phyloP scores from a whole-genome alignment of 2,888 invertebrate species.

The Opisthograptis luteolata region DNA sequence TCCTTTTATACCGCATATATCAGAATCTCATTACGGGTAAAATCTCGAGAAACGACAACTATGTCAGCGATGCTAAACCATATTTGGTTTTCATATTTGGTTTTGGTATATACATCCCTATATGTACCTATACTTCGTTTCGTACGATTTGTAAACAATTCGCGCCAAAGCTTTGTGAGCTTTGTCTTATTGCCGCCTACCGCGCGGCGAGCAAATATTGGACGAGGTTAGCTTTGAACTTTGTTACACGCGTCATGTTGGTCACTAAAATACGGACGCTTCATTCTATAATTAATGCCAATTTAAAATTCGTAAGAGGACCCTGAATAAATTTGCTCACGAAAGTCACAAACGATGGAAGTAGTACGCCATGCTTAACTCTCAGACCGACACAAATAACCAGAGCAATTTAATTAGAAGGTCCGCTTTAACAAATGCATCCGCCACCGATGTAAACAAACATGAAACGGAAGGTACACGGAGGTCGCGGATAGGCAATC shows the following conservation, averaged over 20 bases:
- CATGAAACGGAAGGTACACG: too few species aligned
- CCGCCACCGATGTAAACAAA: conserved; percentile 1
- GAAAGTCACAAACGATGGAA: too few species aligned
- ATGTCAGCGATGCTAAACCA: neutral
- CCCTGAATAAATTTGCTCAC: conserved; percentile 6
- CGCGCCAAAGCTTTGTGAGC: conserved; percentile 4
- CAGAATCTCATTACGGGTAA: too few species aligned
- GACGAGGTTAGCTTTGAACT: conserved; percentile 29
- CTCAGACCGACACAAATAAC: neutral
- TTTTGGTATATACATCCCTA: too few species aligned
- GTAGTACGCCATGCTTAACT: conserved; percentile 4
- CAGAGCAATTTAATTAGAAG: neutral
- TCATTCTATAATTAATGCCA: conserved; percentile 22
- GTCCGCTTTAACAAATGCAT: neutral
- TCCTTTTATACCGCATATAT: too few species aligned
- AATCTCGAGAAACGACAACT: neutral
- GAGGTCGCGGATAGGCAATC: conserved; percentile 3
- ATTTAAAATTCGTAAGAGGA: conserved; percentile 8
- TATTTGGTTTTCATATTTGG: neutral
- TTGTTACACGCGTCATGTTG: conserved; percentile 19
- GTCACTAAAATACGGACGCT: conserved; percentile 19
- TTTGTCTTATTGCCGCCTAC: conserved; percentile 14
- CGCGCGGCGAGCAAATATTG: conserved; percentile 27
- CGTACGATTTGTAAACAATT: conserved; percentile 20
- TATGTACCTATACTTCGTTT: conserved; percentile 3